phyloP scores from a whole-genome alignment of 92 coral and sea anemone species.

The Isaurus tuberculatus region DNA sequence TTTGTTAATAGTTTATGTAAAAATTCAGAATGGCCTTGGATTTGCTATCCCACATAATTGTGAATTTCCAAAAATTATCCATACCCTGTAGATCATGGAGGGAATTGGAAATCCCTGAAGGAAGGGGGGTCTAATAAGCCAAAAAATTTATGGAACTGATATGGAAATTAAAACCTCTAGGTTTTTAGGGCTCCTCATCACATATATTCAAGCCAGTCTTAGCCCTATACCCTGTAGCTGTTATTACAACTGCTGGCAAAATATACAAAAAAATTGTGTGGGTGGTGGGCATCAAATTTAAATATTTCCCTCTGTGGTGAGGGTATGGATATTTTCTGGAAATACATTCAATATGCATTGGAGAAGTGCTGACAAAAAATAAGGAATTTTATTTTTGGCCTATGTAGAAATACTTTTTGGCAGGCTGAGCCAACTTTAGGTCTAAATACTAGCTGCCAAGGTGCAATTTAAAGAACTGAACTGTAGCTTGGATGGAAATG shows the following conservation, averaged over 20 bases:
- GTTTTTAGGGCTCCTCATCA: neutral
- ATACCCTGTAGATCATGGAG: neutral
- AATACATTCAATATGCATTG: neutral
- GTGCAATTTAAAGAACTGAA: conserved; percentile 9
- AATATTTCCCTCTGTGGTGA: neutral
- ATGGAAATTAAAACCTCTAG: neutral
- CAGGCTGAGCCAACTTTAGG: conserved; percentile 10
- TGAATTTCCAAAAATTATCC: neutral
- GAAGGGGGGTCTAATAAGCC: neutral
- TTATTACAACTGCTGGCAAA: neutral
- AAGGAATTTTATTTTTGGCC: neutral
- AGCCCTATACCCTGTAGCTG: neutral
- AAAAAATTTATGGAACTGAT: neutral
- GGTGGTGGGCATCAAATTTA: neutral
- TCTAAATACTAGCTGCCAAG: neutral
- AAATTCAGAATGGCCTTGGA: neutral
- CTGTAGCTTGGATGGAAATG: neutral
- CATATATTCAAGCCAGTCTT: neutral
- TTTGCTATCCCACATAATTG: neutral
- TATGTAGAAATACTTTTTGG: neutral
- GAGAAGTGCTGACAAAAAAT: neutral
- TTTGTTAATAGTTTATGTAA: neutral
- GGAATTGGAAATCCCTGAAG: neutral
- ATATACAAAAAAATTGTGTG: neutral
- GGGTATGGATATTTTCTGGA: neutral